phyloP scores from a whole-genome alignment of 2,888 invertebrate species.

The Cryptops parisi region DNA sequence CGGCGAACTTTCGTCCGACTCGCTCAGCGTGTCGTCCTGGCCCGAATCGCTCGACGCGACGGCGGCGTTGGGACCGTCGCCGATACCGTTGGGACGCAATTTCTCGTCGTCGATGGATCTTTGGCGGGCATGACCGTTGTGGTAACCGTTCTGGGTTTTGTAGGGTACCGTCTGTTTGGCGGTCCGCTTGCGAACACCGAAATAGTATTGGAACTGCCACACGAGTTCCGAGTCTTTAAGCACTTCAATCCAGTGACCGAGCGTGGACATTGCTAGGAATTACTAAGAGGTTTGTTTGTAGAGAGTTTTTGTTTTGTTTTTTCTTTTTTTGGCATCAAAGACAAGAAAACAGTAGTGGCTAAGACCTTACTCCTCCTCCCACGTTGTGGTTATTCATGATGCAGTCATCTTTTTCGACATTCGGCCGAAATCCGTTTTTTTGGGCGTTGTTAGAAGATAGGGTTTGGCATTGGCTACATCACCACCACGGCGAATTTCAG shows the following conservation, averaged over 20 bases:
- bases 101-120: neutral
- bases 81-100: conserved; percentile 1
- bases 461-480: too few species aligned
- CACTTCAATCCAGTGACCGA: conserved; percentile 38
- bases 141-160: neutral
- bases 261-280: neutral
- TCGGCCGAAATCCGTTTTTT: too few species aligned
- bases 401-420: too few species aligned
- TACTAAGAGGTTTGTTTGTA: too few species aligned
- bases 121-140: neutral
- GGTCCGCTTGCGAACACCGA: conserved; percentile 44
- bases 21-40: conserved; percentile 19
- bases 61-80: conserved; percentile 1
- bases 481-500: too few species aligned
- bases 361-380: neutral
- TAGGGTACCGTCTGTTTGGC: neutral
- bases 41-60: conserved; percentile 16
- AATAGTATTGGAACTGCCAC: conserved; percentile 59
- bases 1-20: conserved; percentile 18
- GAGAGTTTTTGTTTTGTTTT: too few species aligned
- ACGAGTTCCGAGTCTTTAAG: conserved; percentile 62
- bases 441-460: too few species aligned
- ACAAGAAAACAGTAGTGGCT: neutral
- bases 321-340: too few species aligned
- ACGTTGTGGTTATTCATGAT: too few species aligned